These are phyloP conservation scores for Emmelina monodactyla DNA, from an alignment of 2,888 invertebrate genomes.

Conservation along the genomic window DNA sequence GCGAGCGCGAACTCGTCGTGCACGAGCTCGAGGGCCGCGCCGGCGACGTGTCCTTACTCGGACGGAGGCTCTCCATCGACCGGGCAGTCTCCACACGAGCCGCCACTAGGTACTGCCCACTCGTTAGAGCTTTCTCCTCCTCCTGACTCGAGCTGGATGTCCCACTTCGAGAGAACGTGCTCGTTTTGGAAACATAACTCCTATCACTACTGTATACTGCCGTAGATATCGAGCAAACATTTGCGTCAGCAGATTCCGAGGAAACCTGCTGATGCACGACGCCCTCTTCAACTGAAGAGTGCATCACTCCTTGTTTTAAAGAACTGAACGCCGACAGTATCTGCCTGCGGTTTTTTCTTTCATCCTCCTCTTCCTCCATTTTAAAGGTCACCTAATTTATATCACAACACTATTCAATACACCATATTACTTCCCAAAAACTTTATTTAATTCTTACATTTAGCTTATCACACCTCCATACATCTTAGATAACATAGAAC, in stretches of 20 bases:
- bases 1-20: slow-evolving; percentile 49
- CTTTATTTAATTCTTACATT: slow-evolving; percentile 40
- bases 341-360: slow-evolving; percentile 37
- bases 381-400: slow-evolving; percentile 22
- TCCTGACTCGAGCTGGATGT: slow-evolving; percentile 77
- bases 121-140: slow-evolving; percentile 66
- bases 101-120: slow-evolving; percentile 63
- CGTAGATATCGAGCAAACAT: slow-evolving; percentile 49
- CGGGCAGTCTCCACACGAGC: slow-evolving; percentile 68
- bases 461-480: slow-evolving; percentile 37
- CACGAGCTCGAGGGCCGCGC: slow-evolving; percentile 63
- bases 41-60: slow-evolving; percentile 61
- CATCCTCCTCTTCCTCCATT: slow-evolving; percentile 60
- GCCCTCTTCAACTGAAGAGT: slow-evolving; percentile 47
- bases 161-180: slow-evolving; percentile 62
- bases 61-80: slow-evolving; percentile 76
- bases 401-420: slow-evolving; percentile 40
- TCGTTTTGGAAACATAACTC: slow-evolving; percentile 61
- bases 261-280: slow-evolving; percentile 51
- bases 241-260: slow-evolving; percentile 67
- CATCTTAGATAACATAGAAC: slow-evolving; percentile 28
- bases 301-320: slow-evolving; percentile 39
- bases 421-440: slow-evolving; percentile 38
- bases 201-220: slow-evolving; percentile 54
- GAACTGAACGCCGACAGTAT: slow-evolving; percentile 45